Percentiles rank a stretch among this genome's conserved stretches.
These are phyloP conservation scores for Pangasianodon hypophthalmus DNA, from an alignment of 2,113 vertebrate genomes.

Conservation along the genomic window DNA sequence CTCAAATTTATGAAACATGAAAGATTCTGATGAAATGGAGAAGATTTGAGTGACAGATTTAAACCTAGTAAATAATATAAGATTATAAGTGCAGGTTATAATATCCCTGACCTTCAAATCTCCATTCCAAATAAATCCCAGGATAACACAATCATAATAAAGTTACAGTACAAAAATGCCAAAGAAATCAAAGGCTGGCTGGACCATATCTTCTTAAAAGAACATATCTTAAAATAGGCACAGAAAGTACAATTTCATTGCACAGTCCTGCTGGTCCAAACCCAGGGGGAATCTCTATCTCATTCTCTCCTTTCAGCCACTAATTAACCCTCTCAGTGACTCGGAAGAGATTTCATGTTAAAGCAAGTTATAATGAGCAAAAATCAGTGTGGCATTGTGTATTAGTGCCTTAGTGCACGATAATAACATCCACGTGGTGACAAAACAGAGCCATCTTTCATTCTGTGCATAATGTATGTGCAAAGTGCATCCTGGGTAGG, in stretches of 20 bases:
- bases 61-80: not conserved
- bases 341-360: not conserved
- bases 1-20: not conserved
- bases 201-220: not conserved
- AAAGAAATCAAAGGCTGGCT: not conserved
- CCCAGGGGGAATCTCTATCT: not conserved
- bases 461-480: not conserved
- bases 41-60: not conserved
- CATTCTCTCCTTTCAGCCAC: not conserved
- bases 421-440: slow-evolving; percentile 1
- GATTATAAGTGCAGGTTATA: not conserved
- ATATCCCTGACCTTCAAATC: not conserved
- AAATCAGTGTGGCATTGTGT: not conserved
- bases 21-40: not conserved
- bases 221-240: slow-evolving; percentile 4
- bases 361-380: not conserved
- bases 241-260: not conserved
- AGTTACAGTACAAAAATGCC: not conserved
- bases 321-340: not conserved
- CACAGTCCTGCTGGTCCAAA: not conserved
- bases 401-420: not conserved
- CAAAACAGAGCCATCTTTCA: not conserved
- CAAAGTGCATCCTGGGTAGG: slow-evolving; percentile 20
- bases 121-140: not conserved
- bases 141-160: not conserved